Evolutionary conservation across 92 coral and sea anemone genomes (phyloP).

Genomic region (Porites cylindrica): DNA sequence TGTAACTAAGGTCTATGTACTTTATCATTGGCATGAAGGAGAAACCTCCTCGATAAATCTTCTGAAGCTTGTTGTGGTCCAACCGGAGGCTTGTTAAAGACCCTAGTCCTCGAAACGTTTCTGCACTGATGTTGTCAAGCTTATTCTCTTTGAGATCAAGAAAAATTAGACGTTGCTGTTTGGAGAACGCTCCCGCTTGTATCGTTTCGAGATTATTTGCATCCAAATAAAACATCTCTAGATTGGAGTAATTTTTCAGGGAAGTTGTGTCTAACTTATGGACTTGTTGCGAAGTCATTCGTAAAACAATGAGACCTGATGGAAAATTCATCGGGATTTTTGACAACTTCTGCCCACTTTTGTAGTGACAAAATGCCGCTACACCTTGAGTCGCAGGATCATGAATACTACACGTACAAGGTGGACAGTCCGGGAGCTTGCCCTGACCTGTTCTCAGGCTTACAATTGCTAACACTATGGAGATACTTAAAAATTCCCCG

Average conservation of each 20-base stretch:
- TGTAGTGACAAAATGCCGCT: constrained; percentile 2
- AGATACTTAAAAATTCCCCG: not conserved
- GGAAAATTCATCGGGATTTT: constrained; percentile 51
- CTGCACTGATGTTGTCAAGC: constrained; percentile 33
- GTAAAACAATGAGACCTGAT: constrained; percentile 12
- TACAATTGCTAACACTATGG: not conserved
- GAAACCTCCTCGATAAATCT: constrained; percentile 59
- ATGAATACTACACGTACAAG: not conserved
- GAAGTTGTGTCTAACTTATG: constrained; percentile 32
- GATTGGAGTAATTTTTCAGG: constrained; percentile 44
- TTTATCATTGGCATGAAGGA: constrained; percentile 22
- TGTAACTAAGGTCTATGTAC: constrained; percentile 56
- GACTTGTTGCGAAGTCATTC: constrained; percentile 28
- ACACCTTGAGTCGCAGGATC: not conserved
- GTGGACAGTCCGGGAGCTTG: not conserved
- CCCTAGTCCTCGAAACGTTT: constrained; percentile 65
- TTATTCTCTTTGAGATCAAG: constrained; percentile 62
- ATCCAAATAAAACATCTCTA: constrained; percentile 56
- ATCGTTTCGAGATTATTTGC: constrained; percentile 57
- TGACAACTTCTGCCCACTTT: constrained; percentile 32
- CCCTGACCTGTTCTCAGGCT: not conserved
- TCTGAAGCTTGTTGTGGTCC: constrained; percentile 58
- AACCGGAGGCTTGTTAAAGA: constrained; percentile 49
- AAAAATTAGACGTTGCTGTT: constrained; percentile 37
- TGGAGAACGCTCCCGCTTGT: constrained; percentile 55